Evolutionary conservation across 2,888 invertebrate species (phyloP), one percentile per base, ranked within the genome.

Genomic region (Molanna angustata): DNA sequence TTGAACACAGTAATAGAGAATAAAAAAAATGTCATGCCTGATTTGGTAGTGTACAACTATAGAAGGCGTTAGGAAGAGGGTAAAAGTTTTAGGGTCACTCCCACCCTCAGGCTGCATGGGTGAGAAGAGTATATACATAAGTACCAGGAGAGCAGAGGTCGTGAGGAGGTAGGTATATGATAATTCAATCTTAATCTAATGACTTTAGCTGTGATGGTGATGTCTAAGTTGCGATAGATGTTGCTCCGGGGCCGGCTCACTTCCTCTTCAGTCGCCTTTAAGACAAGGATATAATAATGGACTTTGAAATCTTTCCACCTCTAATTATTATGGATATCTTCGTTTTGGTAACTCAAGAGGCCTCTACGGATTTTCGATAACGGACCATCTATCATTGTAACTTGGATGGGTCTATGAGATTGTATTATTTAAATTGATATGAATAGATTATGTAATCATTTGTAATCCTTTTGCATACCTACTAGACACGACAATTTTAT

Each of bases 111-210:
- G 31, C 41, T 22, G 40, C 41, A 49, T 19, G 31, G 18, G 47
- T 53, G n/a, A n/a, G n/a, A n/a, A n/a, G n/a, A n/a, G n/a, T n/a
- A n/a, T n/a, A n/a, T n/a, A n/a, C n/a, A n/a, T n/a, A n/a, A n/a
- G n/a, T n/a, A n/a, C n/a, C n/a, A n/a, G n/a, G n/a, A n/a, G n/a
- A n/a, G n/a, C n/a, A n/a, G n/a, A n/a, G n/a, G n/a, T 43, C 48
- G 31, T 49, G 40, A 42, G 51, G 48, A 57, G 58, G 55, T 55
- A n/a, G n/a, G n/a, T n/a, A n/a, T n/a, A 55, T 58, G 58, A 58
- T 58, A 53, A 58, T 58, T 58, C 58, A 58, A 58, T 58, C 58
- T 58, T 55, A 57, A 58, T 55, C 58, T 58, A 58, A 58, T 55
- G 58, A 58, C 52, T 55, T 58, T 58, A 58, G 55, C 52, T 52